Conservation (phyloP, 2,888 invertebrate species). For the Chrysomela aeneicollis region DNA sequence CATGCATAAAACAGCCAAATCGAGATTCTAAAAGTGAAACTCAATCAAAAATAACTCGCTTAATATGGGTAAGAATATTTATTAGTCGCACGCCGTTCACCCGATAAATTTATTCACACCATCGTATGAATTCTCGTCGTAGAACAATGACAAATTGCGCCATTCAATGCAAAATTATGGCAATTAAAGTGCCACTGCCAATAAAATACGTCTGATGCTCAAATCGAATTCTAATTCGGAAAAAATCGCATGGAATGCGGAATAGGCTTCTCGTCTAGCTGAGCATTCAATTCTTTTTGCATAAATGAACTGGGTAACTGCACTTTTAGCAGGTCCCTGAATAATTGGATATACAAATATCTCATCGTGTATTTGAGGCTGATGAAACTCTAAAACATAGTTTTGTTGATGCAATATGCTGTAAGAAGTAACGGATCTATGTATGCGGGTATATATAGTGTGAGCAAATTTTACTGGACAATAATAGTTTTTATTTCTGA, state of each 20-base stretch:
- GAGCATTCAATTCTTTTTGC: slow-evolving; percentile 46
- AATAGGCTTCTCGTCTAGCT: slow-evolving; percentile 44
- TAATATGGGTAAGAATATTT: no score
- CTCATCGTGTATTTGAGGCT: slow-evolving; percentile 21
- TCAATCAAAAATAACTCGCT: no score
- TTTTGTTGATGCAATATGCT: slow-evolving; percentile 6
- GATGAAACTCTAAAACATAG: slow-evolving; percentile 12
- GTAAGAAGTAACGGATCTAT: slow-evolving; percentile 23
- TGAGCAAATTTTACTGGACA: no score
- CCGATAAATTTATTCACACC: slow-evolving; percentile 2
- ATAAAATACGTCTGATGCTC: slow-evolving; percentile 19
- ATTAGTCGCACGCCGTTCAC: background rate
- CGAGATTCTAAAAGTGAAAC: no score
- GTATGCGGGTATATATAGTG: no score
- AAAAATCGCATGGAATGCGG: slow-evolving; percentile 27
- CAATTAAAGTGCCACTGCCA: slow-evolving; percentile 5
- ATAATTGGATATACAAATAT: slow-evolving; percentile 31
- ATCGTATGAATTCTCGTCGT: background rate
- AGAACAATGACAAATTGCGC: slow-evolving; percentile 29
- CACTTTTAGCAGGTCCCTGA: slow-evolving; percentile 28
- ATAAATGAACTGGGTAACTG: slow-evolving; percentile 28
- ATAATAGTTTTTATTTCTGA: no score
- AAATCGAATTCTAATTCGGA: slow-evolving; percentile 24
- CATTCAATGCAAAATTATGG: slow-evolving; percentile 30
- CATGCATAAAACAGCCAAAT: no score